Percentiles rank a stretch among this genome's conserved stretches.
phyloP scores from a whole-genome alignment of 1,140 invertebrate species.

The Proctacanthus coquilletti region DNA sequence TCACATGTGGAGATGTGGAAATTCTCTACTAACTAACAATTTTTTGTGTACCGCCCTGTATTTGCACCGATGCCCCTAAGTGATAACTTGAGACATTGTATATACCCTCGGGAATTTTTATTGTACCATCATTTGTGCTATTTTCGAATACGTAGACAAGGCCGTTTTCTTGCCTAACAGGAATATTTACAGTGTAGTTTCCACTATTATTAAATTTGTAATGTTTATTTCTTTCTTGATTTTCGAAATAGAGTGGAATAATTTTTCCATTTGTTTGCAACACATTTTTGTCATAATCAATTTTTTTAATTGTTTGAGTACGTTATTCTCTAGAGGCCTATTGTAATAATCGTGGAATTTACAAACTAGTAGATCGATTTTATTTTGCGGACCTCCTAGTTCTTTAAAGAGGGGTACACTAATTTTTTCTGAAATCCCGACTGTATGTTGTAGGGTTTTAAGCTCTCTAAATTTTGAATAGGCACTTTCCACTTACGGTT shows the following conservation, averaged over 20 bases:
- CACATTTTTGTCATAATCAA: not conserved
- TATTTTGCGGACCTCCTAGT: not conserved
- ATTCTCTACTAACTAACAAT: too few relatives aligned
- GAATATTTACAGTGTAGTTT: conserved; percentile 3
- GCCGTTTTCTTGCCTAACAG: too few relatives aligned
- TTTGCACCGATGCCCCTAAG: too few relatives aligned
- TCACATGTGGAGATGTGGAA: conserved; percentile 2
- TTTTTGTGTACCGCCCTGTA: too few relatives aligned
- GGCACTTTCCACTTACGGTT: not conserved
- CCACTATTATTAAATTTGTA: not conserved
- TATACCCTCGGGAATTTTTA: too few relatives aligned
- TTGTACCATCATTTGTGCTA: too few relatives aligned
- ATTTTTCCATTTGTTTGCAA: too few relatives aligned
- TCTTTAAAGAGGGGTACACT: not conserved
- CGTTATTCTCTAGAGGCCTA: not conserved
- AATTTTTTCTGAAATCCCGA: not conserved
- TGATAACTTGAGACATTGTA: too few relatives aligned
- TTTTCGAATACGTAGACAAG: too few relatives aligned
- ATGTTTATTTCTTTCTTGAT: conserved; percentile 2
- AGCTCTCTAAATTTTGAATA: conserved; percentile 1
- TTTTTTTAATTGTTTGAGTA: conserved; percentile 4
- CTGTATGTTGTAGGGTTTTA: conserved; percentile 1
- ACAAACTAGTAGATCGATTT: not conserved
- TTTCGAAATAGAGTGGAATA: conserved; percentile 3
- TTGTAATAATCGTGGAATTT: conserved; percentile 4